Base-by-base conservation (phyloP, 92 coral and sea anemone genomes). In the Palythoa grandiflora region DNA sequence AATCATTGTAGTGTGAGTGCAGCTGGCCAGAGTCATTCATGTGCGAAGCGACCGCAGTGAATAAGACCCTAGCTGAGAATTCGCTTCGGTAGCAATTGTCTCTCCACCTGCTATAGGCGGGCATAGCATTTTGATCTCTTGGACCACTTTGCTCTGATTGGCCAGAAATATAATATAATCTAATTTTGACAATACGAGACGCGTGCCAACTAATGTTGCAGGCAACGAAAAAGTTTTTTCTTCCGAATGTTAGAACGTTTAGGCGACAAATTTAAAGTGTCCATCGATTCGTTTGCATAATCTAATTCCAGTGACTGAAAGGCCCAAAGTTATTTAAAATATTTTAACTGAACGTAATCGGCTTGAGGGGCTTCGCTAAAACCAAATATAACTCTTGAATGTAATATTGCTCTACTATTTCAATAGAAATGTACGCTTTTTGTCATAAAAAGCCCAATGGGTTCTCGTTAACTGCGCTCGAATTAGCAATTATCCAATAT, bases 81-180 rank as follows among this genome's bases (percentile, higher is more conserved):
- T 86, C 19, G 87, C 81, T 81, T 91, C 91, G 89, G 53, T 47
- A 44, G 71, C 89, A 83, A 93, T 94, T 94, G 95, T 94, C 53
- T 36, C 38, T 68, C 92, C 98, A 95, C 98, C 98, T 95, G 98
- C 88, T 70, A 78, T 86, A 75, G 96, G 95, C 93, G 96, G 83
- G 90, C 76, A 80, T 87, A 84, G 84, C 63, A 81, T 88, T 88
- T 89, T 89, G 93, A 95, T 87, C 92, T 75, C 83, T 85, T 68
- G 86, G 81, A 66, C 65, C 53, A 36, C 74, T 39, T 50, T 63
- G 60, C 21, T 77, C 61, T 91, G 94, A 95, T 95, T 93, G 98
- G 98, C 51, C 78, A 73, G 71, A n/a, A 16, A 53, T 19, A 95
- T 90, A 95, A 95, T 91, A 54, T 73, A 65, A 57, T 85, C 88